A percentile compares a stretch with the other conserved stretches of the same genome.
These are phyloP conservation scores for Yoshiicerus persimilis DNA, from an alignment of 1,140 invertebrate genomes.

Conservation along the genomic window DNA sequence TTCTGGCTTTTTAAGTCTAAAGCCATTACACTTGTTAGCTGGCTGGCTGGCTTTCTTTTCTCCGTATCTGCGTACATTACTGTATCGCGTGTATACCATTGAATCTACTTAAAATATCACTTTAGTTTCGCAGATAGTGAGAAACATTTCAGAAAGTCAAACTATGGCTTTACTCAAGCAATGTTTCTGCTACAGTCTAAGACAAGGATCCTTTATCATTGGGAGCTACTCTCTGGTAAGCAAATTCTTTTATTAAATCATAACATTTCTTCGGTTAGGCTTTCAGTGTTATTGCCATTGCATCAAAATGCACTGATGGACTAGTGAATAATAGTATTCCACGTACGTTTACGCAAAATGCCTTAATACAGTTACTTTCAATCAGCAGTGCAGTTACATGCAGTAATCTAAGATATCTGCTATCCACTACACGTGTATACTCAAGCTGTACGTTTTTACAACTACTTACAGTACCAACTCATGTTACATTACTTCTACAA, in stretches of 20 bases:
- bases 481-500: no score
- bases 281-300: no score
- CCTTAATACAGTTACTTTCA: no score
- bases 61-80: neutral
- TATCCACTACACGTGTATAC: no score
- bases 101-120: neutral
- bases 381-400: no score
- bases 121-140: neutral
- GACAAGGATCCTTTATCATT: slow-evolving; percentile 48
- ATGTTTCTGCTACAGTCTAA: slow-evolving; percentile 47
- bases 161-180: slow-evolving; percentile 44
- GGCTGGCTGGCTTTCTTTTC: neutral
- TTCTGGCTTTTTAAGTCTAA: neutral
- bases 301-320: no score
- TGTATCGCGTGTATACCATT: neutral
- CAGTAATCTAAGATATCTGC: no score
- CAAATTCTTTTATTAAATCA: neutral
- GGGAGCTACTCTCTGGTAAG: slow-evolving; percentile 44
- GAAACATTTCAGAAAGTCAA: neutral
- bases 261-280: neutral
- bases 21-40: neutral
- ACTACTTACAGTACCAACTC: no score
- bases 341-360: no score
- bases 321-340: no score
- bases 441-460: no score